Evolutionary conservation across 2,888 invertebrate species (phyloP).

Genomic region (Drosophila subsilvestris): DNA sequence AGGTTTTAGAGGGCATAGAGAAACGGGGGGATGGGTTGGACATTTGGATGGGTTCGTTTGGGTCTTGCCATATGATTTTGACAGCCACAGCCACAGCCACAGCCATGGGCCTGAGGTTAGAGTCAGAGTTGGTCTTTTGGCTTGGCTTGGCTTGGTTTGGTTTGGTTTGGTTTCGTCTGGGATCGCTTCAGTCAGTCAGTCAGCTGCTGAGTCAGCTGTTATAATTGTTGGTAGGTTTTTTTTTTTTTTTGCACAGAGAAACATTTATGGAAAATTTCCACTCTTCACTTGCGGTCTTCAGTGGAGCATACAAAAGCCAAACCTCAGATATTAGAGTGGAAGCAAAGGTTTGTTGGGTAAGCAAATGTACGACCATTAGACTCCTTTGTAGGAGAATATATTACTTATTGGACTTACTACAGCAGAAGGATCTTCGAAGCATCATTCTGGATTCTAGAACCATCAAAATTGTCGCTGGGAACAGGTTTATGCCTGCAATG

Average conservation of each 20-base stretch:
- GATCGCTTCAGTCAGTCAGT: constrained; percentile 10
- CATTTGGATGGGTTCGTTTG: constrained; percentile 39
- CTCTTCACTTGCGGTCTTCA: constrained; percentile 12
- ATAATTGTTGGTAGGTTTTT: constrained; percentile 70
- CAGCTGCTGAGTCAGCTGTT: constrained; percentile 68
- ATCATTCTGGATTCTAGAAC: neutral
- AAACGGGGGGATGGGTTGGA: neutral
- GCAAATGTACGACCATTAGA: no score
- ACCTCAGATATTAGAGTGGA: no score
- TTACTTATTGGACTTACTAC: no score
- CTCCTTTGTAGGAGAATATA: no score
- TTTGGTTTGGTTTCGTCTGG: constrained; percentile 23
- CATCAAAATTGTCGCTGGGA: neutral
- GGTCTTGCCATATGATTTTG: constrained; percentile 65
- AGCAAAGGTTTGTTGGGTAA: constrained; percentile 23
- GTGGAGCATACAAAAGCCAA: constrained; percentile 4
- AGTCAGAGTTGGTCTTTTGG: constrained; percentile 15
- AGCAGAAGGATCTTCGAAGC: neutral
- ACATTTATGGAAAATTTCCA: constrained; percentile 61
- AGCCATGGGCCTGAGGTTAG: constrained; percentile 42
- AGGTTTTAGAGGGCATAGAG: constrained; percentile 12
- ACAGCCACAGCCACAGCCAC: constrained; percentile 25
- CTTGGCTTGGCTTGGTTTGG: constrained; percentile 24
- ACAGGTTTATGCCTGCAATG: neutral
- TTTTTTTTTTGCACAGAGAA: constrained; percentile 68